Evolutionary conservation across 2,888 invertebrate species (phyloP), one percentile per base, ranked within the genome.

Genomic region (Microctonus hyperodae): DNA sequence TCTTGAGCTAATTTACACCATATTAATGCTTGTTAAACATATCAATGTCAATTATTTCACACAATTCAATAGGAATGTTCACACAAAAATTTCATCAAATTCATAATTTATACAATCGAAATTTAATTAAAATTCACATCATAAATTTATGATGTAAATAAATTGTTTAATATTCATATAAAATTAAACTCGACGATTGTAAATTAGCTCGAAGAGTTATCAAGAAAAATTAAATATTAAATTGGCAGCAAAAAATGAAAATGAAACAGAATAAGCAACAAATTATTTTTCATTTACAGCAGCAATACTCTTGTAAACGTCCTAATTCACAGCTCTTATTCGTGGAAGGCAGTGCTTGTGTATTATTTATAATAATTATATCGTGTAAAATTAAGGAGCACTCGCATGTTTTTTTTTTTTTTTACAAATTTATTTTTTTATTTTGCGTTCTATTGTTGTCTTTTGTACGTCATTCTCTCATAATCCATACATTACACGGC

Each of bases 311-410:
- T 33, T 33, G 31, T 33, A 67, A 67, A 72, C 72, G 75, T 72
- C 73, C 77, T 76, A 76, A 73, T 77, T 77, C 79, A 77, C 75
- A 76, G 76, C 77, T 73, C 71, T 78, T 73, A 72, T 75, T 76
- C 73, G 76, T 79, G 78, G 78, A 81, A 80, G 80, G 81, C 81
- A 81, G 81, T 81, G 80, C 77, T 80, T 73, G 75, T 76, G 67
- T 75, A 72, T 72, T 69, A 73, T 70, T 72, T 73, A 73, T 69
- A 75, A 73, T 75, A 75, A 68, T n/a, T n/a, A 68, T 70, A 65
- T 70, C 69, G 75, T 75, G 71, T 74, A 75, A 72, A 72, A 74
- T 65, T 70, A 69, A 69, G 69, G 64, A 68, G 70, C 73, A 74
- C 67, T 73, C 76, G 76, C 76, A 71, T 69, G 73, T 73, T 50